Percentiles rank a stretch among this genome's conserved stretches.
phyloP scores from a whole-genome alignment of 2,888 invertebrate genomes.

The Pharmacophagus antenor region DNA sequence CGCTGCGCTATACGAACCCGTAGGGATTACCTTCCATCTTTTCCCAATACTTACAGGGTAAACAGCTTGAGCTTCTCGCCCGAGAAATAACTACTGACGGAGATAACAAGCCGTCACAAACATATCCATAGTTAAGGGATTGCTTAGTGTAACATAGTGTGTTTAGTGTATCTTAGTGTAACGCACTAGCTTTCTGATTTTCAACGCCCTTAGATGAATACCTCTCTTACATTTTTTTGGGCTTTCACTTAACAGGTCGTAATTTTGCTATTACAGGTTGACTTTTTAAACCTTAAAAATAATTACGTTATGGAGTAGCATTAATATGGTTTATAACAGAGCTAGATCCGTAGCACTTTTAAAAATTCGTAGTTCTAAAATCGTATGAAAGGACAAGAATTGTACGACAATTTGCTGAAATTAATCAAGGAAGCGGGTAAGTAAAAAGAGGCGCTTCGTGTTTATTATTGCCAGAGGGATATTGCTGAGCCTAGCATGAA shows the following conservation, averaged over 20 bases:
- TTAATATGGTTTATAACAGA: not conserved
- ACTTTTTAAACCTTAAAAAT: too few relatives aligned
- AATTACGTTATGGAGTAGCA: too few relatives aligned
- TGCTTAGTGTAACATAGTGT: slow-evolving; percentile 32
- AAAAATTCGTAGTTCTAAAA: not conserved
- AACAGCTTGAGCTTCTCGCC: slow-evolving; percentile 57
- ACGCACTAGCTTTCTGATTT: too few relatives aligned
- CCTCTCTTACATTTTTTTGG: too few relatives aligned
- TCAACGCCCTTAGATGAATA: too few relatives aligned
- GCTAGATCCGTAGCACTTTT: not conserved
- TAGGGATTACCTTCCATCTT: slow-evolving; percentile 78
- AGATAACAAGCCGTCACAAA: slow-evolving; percentile 38
- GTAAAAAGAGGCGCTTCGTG: slow-evolving; percentile 8
- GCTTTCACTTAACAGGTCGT: too few relatives aligned
- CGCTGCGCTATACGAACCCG: slow-evolving; percentile 62
- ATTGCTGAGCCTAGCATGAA: slow-evolving; percentile 20
- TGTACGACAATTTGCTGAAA: slow-evolving; percentile 2
- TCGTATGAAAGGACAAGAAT: not conserved
- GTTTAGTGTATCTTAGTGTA: too few relatives aligned
- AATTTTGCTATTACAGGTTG: too few relatives aligned
- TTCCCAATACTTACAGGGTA: slow-evolving; percentile 75
- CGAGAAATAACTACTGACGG: slow-evolving; percentile 41
- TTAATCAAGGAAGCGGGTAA: slow-evolving; percentile 13
- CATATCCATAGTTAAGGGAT: slow-evolving; percentile 35
- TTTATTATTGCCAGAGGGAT: slow-evolving; percentile 20